Base-by-base conservation (phyloP, 2,797 vertebrate genomes). In the Sylvia borin region DNA sequence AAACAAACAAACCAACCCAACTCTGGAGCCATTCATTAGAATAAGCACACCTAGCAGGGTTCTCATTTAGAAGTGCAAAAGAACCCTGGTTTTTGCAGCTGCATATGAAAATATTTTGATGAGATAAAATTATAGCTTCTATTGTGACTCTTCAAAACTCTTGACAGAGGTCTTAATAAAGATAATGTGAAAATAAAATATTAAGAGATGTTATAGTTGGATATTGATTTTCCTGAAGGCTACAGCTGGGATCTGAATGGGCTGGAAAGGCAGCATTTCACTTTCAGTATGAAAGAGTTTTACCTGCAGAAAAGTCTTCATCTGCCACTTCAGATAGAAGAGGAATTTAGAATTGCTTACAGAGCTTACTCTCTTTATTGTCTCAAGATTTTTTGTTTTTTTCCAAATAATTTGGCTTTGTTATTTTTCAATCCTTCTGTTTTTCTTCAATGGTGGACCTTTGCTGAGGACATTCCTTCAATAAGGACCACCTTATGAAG, bases 221-320 rank as follows among this genome's bases (percentile, higher is more conserved):
- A 90, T 54, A 85, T 16, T 48, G 34, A 72, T 42, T 93, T 93
- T 95, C 60, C 83, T 91, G 43, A 93, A 67, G 50, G 62, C 26
- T 90, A 81, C 34, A 77, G 45, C n/a, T 92, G 82, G 55, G 40
- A 62, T 88, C 25, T 87, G 79, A 95, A 91, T 24, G 22, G 50
- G 26, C 57, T 92, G 60, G 75, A 94, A 94, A 89, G 17, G 26
- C 51, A 85, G 26, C 88, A 92, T 74, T 96, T 97, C 77, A 70
- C 13, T 88, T 89, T 68, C 57, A 60, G 7, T 75, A 90, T 19
- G 26, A 75, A 92, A 91, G 92, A 51, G 7, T 75, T 94, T 90
- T n/a, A 93, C 70, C 58, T 71, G 53, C 3, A 15, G 36, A 93
- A 92, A 95, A 76, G 65, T 68, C 60, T 90, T 91, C 80, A 65